These are phyloP conservation scores for Galeopsomyia nigrocyanea DNA, from an alignment of 2,888 invertebrate genomes.

Conservation along the genomic window DNA sequence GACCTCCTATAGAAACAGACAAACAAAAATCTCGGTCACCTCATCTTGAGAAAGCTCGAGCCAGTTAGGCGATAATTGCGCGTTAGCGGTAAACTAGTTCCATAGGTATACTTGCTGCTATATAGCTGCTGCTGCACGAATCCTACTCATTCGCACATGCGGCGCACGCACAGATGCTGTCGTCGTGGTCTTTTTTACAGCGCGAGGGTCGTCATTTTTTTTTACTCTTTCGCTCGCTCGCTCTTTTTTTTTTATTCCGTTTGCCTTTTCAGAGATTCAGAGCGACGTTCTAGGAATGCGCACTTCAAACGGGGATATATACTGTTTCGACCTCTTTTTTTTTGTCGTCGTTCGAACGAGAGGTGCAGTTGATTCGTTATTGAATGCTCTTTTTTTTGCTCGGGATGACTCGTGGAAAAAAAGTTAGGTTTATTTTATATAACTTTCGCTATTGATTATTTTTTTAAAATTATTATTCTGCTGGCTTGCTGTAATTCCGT, in stretches of 20 bases:
- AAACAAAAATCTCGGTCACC: too few relatives aligned
- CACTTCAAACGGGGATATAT: slow-evolving; percentile 2
- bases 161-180: slow-evolving; percentile 24
- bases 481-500: too few relatives aligned
- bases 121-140: not conserved
- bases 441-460: not conserved
- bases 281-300: slow-evolving; percentile 14
- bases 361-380: slow-evolving; percentile 18
- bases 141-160: slow-evolving; percentile 15
- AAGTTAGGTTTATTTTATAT: not conserved
- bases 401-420: not conserved
- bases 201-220: not conserved
- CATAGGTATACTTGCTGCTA: not conserved
- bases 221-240: not conserved
- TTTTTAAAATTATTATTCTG: not conserved
- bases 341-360: not conserved
- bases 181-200: not conserved
- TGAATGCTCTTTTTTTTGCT: not conserved
- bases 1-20: too few relatives aligned
- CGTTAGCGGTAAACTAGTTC: not conserved
- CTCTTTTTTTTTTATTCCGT: not conserved
- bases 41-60: too few relatives aligned
- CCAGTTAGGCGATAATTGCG: slow-evolving; percentile 15
- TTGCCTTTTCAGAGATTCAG: not conserved
- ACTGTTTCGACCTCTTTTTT: not conserved